Conservation (phyloP, 2,113 vertebrate genomes). For the Mormyrus iriodes region DNA sequence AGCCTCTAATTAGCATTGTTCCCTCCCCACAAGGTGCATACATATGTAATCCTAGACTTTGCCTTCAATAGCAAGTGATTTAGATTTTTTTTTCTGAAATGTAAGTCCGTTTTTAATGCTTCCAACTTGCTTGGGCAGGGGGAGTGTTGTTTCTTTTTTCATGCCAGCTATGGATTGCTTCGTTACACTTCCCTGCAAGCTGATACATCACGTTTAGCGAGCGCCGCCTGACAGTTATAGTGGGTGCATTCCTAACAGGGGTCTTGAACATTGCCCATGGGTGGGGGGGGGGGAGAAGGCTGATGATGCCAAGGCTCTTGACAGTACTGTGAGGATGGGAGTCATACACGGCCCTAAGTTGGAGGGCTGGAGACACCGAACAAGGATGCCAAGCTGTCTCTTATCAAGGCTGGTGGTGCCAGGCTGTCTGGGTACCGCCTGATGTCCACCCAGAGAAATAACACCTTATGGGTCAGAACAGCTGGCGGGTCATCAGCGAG, state of each 20-base stretch:
- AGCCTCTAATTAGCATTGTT: not conserved
- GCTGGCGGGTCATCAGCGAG: not conserved
- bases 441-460: not conserved
- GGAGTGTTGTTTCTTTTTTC: not conserved
- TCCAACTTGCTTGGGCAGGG: not conserved
- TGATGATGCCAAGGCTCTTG: not conserved
- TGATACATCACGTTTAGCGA: not conserved
- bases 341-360: not conserved
- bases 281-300: not conserved
- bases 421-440: not conserved
- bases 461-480: not conserved
- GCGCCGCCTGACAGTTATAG: not conserved
- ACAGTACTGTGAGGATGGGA: not conserved
- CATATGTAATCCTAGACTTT: not conserved
- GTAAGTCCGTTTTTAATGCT: conserved; percentile 3
- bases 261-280: not conserved
- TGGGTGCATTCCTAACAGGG: not conserved
- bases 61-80: not conserved
- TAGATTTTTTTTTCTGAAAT: conserved; percentile 20
- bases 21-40: conserved; percentile 3
- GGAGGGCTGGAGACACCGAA: not conserved
- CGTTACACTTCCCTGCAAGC: not conserved
- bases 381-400: not conserved
- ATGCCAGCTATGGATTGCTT: not conserved
- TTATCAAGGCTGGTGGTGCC: not conserved